phyloP scores from a whole-genome alignment of 53 echinoderm and acorn worm genomes.

The Patiria pectinifera region DNA sequence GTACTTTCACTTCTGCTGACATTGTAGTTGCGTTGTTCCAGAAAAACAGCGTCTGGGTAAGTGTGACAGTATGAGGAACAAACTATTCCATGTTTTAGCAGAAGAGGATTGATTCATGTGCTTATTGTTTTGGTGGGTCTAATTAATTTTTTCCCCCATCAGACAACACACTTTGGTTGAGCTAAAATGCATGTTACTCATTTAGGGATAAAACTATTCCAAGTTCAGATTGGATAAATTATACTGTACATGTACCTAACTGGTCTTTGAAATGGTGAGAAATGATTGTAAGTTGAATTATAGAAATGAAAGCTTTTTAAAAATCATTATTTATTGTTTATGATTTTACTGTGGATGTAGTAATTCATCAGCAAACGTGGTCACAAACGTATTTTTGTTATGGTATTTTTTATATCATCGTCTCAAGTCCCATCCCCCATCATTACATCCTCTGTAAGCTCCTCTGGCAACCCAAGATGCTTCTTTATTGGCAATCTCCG shows the following conservation, averaged over 20 bases:
- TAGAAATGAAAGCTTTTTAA: not conserved
- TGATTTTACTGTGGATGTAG: not conserved
- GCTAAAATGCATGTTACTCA: no score
- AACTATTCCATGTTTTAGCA: no score
- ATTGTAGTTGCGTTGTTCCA: not conserved
- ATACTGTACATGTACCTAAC: no score
- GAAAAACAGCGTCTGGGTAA: not conserved
- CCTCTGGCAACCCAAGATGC: constrained; percentile 17
- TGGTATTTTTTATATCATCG: not conserved
- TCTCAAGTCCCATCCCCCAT: constrained; percentile 18
- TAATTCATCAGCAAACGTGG: not conserved
- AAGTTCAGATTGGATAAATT: no score
- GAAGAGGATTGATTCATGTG: no score
- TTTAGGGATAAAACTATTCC: no score
- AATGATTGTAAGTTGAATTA: not conserved
- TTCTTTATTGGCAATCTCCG: constrained; percentile 44
- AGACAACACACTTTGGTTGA: no score
- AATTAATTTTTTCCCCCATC: no score
- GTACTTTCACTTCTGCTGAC: not conserved
- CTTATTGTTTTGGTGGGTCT: no score
- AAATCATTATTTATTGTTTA: not conserved
- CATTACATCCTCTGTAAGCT: constrained; percentile 12
- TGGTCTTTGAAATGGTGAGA: not conserved
- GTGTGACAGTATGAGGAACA: not conserved
- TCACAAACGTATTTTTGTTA: not conserved